Evolutionary conservation across 2,113 vertebrate species (phyloP).

Genomic region (Hemicordylus capensis): DNA sequence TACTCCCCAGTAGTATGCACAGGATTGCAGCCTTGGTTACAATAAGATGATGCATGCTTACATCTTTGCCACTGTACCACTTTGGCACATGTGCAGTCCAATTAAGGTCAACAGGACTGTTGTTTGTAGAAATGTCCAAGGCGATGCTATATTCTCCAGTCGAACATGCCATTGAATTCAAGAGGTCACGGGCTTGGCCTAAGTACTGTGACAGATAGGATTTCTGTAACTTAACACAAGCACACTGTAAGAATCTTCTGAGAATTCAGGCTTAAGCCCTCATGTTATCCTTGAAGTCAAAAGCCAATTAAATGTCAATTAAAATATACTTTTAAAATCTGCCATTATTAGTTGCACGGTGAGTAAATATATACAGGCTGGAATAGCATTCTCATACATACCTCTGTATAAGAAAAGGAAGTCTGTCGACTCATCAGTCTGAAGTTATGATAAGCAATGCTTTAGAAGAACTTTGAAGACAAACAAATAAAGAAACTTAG

Average conservation of each 20-base stretch:
- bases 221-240: constrained; percentile 13
- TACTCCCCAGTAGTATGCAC: too few relatives aligned
- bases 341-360: neutral
- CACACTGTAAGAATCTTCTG: neutral
- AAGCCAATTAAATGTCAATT: constrained; percentile 18
- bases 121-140: neutral
- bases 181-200: constrained; percentile 33
- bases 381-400: neutral
- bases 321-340: constrained; percentile 15
- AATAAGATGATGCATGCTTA: too few relatives aligned
- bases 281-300: constrained; percentile 27
- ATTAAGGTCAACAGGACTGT: neutral
- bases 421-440: neutral
- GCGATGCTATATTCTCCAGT: constrained; percentile 23
- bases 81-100: neutral
- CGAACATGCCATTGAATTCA: constrained; percentile 10
- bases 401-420: too few relatives aligned
- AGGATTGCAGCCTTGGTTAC: neutral
- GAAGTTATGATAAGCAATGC: neutral
- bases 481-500: neutral
- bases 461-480: neutral
- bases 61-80: neutral
- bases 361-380: neutral
- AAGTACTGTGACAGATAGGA: constrained; percentile 13
- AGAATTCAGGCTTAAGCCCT: constrained; percentile 12